Conservation (phyloP, 2,797 vertebrate genomes). For the Acipenser ruthenus region DNA sequence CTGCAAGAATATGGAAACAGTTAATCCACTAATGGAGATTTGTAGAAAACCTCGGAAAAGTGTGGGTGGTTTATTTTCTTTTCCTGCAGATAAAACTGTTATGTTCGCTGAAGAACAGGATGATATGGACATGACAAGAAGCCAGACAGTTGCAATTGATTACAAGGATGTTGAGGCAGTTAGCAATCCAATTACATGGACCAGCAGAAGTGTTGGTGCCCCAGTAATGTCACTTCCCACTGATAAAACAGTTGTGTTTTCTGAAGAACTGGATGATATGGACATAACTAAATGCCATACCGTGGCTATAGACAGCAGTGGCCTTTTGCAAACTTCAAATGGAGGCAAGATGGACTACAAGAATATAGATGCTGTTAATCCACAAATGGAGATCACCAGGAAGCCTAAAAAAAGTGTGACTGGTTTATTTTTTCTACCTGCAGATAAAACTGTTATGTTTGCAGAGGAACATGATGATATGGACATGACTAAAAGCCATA, state of each 20-base stretch:
- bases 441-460: constrained; percentile 7
- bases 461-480: constrained; percentile 18
- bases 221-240: no score
- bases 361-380: not conserved
- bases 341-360: not conserved
- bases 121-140: no score
- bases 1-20: not conserved
- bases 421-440: constrained; percentile 4
- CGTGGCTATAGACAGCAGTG: constrained; percentile 14
- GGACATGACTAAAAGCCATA: constrained; percentile 32
- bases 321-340: not conserved
- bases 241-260: no score
- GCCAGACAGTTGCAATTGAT: no score
- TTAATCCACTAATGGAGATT: not conserved
- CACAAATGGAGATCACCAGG: constrained; percentile 13
- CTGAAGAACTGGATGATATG: constrained; percentile 17
- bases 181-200: no score
- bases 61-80: no score
- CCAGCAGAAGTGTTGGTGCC: no score
- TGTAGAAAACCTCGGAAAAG: no score
- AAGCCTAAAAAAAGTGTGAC: constrained; percentile 3
- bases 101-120: no score
- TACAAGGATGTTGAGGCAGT: no score
- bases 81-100: no score
- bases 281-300: constrained; percentile 26